These are phyloP conservation scores for Dendrolimus houi DNA, from an alignment of 2,888 invertebrate genomes.

Conservation along the genomic window DNA sequence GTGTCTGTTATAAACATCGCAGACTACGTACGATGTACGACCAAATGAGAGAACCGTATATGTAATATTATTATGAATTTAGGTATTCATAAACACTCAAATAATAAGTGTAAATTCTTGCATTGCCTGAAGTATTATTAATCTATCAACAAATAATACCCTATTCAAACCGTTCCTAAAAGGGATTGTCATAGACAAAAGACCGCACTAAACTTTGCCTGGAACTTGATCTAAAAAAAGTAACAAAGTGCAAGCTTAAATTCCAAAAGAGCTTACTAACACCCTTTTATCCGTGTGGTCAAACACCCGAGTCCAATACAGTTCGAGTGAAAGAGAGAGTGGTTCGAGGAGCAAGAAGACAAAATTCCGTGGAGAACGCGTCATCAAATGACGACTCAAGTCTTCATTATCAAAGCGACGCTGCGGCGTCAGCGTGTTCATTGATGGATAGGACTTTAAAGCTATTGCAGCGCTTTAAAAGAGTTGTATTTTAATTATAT, in stretches of 20 bases:
- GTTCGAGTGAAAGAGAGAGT: slow-evolving; percentile 4
- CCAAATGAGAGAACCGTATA: too few species aligned
- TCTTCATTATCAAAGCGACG: slow-evolving; percentile 33
- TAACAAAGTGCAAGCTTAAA: slow-evolving; percentile 6
- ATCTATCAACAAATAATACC: too few species aligned
- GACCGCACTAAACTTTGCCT: too few species aligned
- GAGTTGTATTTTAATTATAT: slow-evolving; percentile 1
- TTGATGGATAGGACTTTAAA: slow-evolving; percentile 28
- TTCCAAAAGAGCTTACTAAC: slow-evolving; percentile 19
- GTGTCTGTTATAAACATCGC: too few species aligned
- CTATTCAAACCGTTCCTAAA: too few species aligned
- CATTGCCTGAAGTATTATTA: too few species aligned
- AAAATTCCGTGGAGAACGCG: slow-evolving; percentile 44
- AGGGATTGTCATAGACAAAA: too few species aligned
- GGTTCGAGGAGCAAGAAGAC: slow-evolving; percentile 30
- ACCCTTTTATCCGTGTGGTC: slow-evolving; percentile 11
- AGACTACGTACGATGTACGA: too few species aligned
- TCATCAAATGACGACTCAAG: slow-evolving; percentile 48
- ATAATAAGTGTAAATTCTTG: too few species aligned
- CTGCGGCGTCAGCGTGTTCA: slow-evolving; percentile 42
- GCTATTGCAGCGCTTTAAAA: slow-evolving; percentile 34
- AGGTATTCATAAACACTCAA: too few species aligned
- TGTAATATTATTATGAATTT: too few species aligned
- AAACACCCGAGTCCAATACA: background rate
- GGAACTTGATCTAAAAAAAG: too few species aligned